A percentile compares a stretch with the other conserved stretches of the same genome.
Evolutionary conservation across 2,888 invertebrate species (phyloP).

Genomic region (Bombyx huttoni): DNA sequence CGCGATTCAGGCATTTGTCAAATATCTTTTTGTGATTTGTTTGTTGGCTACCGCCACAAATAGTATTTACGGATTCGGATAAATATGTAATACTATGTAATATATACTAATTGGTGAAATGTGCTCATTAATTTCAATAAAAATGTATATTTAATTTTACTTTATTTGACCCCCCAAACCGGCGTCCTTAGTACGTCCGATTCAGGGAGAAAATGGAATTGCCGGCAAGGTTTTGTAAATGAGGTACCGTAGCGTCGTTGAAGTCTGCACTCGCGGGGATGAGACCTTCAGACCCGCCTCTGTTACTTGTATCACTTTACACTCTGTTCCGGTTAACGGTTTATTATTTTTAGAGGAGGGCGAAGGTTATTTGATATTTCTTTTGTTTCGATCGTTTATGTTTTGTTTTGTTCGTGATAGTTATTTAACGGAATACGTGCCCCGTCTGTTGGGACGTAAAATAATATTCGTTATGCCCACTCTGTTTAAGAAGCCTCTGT

Average conservation of each 20-base stretch:
- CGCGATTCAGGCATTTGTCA: too few species aligned
- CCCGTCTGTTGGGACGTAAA: too few species aligned
- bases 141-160: not conserved
- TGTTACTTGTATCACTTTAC: not conserved
- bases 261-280: conserved; percentile 8
- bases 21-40: too few species aligned
- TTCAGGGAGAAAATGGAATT: conserved; percentile 18
- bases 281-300: not conserved
- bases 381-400: not conserved
- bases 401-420: not conserved
- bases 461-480: too few species aligned
- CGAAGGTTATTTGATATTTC: not conserved
- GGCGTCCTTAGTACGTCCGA: not conserved
- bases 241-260: conserved; percentile 9
- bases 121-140: too few species aligned
- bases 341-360: not conserved
- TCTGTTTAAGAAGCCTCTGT: too few species aligned
- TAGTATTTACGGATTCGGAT: too few species aligned
- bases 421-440: too few species aligned
- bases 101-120: too few species aligned
- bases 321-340: not conserved
- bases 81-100: too few species aligned
- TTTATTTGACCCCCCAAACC: not conserved
- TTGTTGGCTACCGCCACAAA: too few species aligned
- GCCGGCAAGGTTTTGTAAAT: conserved; percentile 18